Evolutionary conservation across 2,888 invertebrate genomes (phyloP).

Genomic region (Drosophila kuntzei): DNA sequence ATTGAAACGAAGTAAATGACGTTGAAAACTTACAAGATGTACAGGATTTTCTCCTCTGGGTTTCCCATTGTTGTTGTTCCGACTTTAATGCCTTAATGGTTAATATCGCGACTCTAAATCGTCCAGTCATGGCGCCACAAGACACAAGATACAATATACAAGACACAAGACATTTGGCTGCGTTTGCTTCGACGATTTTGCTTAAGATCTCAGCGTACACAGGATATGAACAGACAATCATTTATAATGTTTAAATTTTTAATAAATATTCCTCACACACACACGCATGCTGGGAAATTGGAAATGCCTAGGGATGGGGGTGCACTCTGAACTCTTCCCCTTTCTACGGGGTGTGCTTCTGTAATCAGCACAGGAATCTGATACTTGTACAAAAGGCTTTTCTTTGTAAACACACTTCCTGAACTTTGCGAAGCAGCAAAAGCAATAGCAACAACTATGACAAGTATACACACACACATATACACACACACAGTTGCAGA

Average conservation of each 20-base stretch:
- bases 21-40: slow-evolving; percentile 61
- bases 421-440: slow-evolving; percentile 66
- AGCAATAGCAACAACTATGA: slow-evolving; percentile 59
- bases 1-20: slow-evolving; percentile 75
- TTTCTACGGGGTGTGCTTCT: slow-evolving; percentile 45
- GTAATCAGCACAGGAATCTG: slow-evolving; percentile 80
- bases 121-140: slow-evolving; percentile 78
- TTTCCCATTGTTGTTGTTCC: slow-evolving; percentile 9
- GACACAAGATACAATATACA: slow-evolving; percentile 56
- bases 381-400: slow-evolving; percentile 80
- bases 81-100: slow-evolving; percentile 76
- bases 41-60: slow-evolving; percentile 17
- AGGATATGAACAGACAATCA: slow-evolving; percentile 72
- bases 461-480: slow-evolving; percentile 25
- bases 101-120: slow-evolving; percentile 58
- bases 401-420: slow-evolving; percentile 81
- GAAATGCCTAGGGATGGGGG: slow-evolving; percentile 26
- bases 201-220: slow-evolving; percentile 38
- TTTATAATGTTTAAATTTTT: slow-evolving; percentile 78
- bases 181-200: slow-evolving; percentile 26
- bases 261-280: slow-evolving; percentile 66
- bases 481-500: slow-evolving; percentile 3
- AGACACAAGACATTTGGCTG: slow-evolving; percentile 35
- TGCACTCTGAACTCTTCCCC: slow-evolving; percentile 13
- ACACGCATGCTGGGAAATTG: slow-evolving; percentile 13